Percentiles rank a stretch among this genome's conserved stretches.
Conservation (phyloP, 2,113 vertebrate species). For the Hiodon tergisus region DNA sequence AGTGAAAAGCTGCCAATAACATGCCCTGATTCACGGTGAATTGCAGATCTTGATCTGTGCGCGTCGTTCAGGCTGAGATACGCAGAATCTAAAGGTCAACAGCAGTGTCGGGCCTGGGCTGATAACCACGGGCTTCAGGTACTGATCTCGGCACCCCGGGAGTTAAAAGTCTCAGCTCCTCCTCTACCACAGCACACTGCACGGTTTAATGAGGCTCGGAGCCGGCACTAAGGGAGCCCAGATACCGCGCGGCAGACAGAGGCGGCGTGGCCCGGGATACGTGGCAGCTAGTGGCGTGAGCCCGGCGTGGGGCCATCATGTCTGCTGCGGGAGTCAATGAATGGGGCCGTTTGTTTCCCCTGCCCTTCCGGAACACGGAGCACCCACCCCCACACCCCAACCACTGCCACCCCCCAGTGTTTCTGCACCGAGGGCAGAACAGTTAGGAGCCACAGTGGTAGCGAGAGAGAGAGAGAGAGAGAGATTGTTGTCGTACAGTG, state of each 20-base stretch:
- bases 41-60: no score
- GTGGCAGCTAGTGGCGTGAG: slow-evolving; percentile 19
- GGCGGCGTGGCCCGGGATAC: neutral
- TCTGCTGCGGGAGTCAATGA: slow-evolving; percentile 6
- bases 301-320: slow-evolving; percentile 10
- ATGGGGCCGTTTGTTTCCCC: slow-evolving; percentile 15
- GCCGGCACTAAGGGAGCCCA: slow-evolving; percentile 22
- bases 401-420: no score
- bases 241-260: slow-evolving; percentile 20
- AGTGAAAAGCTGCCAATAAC: neutral
- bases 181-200: no score
- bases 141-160: neutral
- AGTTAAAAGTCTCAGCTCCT: neutral
- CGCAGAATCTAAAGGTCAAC: neutral
- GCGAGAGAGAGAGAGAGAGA: neutral
- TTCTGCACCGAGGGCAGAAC: neutral
- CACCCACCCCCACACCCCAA: no score
- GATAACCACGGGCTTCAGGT: no score
- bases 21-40: no score
- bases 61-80: no score
- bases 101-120: no score
- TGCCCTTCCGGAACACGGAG: neutral
- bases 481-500: no score
- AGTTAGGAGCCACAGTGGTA: neutral
- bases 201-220: neutral